Conservation (phyloP, 2,113 vertebrate genomes). For the Antechinus stuartii region DNA sequence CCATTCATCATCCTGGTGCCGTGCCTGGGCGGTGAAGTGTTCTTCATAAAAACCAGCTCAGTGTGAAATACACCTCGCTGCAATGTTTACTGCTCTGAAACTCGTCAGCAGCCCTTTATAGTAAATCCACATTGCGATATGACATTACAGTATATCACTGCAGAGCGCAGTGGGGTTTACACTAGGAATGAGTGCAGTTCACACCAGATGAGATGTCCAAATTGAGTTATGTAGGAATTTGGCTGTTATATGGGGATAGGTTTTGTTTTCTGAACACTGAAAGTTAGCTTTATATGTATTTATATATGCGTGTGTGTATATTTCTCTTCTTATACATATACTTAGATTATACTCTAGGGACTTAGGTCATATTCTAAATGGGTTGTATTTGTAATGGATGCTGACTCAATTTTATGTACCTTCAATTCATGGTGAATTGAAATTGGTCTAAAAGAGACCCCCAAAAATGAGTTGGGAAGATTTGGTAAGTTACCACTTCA, state of each 20-base stretch:
- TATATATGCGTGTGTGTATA: conserved; percentile 83
- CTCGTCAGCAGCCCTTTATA: conserved; percentile 97
- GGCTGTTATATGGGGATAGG: conserved; percentile 94
- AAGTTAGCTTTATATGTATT: conserved; percentile 90
- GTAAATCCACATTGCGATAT: conserved; percentile 98
- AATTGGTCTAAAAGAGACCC: conserved; percentile 20
- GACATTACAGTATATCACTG: conserved; percentile 99
- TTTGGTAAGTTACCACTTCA: conserved; percentile 22
- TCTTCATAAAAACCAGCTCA: conserved; percentile 99
- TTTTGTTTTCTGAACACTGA: conserved; percentile 89
- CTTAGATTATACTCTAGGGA: conserved; percentile 61
- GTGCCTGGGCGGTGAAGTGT: conserved; percentile 98
- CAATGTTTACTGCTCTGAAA: conserved; percentile 99
- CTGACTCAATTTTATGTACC: conserved; percentile 58
- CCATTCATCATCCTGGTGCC: conserved; percentile 97
- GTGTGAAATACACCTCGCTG: conserved; percentile 99
- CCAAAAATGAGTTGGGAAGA: neutral
- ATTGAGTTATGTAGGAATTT: conserved; percentile 97
- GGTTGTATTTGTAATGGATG: conserved; percentile 51
- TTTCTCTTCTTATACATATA: conserved; percentile 82
- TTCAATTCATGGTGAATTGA: conserved; percentile 40
- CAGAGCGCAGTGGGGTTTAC: conserved; percentile 89
- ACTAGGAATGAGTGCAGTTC: conserved; percentile 90
- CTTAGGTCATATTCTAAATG: conserved; percentile 64
- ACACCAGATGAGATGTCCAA: conserved; percentile 96